Conservation (phyloP, 2,888 invertebrate genomes). For the Zele albiditarsus region DNA sequence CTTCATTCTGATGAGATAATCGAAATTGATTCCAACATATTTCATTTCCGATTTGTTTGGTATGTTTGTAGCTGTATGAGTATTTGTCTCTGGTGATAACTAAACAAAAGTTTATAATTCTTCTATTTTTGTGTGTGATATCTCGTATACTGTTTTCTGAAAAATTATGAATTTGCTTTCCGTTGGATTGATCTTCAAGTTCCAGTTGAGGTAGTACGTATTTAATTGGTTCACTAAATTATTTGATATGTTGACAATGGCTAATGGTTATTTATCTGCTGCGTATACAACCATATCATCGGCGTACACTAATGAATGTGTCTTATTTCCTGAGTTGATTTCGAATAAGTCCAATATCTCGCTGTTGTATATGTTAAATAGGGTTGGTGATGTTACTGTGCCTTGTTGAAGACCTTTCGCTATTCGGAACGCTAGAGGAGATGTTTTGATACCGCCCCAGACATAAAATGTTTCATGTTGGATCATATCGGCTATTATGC, state of each 20-base stretch:
- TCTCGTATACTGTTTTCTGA: slow-evolving; percentile 3
- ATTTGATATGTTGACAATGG: slow-evolving; percentile 18
- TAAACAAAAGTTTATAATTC: slow-evolving; percentile 35
- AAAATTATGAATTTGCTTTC: slow-evolving; percentile 44
- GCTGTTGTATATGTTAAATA: slow-evolving; percentile 47
- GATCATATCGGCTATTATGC: slow-evolving; percentile 21
- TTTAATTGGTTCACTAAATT: slow-evolving; percentile 31
- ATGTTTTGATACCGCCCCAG: neutral
- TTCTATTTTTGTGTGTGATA: neutral
- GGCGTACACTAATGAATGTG: slow-evolving; percentile 42
- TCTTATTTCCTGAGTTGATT: slow-evolving; percentile 29
- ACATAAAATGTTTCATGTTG: slow-evolving; percentile 14
- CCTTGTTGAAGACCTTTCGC: slow-evolving; percentile 48
- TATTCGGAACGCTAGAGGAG: neutral
- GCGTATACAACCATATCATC: slow-evolving; percentile 46
- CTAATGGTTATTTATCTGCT: neutral
- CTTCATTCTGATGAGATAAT: slow-evolving; percentile 16
- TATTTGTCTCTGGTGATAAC: neutral
- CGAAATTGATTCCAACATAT: slow-evolving; percentile 40
- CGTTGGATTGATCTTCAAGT: slow-evolving; percentile 9
- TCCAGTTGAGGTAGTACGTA: slow-evolving; percentile 31
- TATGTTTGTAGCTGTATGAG: slow-evolving; percentile 13
- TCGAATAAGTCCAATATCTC: slow-evolving; percentile 43
- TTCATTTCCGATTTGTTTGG: slow-evolving; percentile 31
- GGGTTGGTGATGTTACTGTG: slow-evolving; percentile 45